These are phyloP conservation scores for Microtus ochrogaster DNA, from an alignment of 2,113 vertebrate genomes.

Conservation along the genomic window DNA sequence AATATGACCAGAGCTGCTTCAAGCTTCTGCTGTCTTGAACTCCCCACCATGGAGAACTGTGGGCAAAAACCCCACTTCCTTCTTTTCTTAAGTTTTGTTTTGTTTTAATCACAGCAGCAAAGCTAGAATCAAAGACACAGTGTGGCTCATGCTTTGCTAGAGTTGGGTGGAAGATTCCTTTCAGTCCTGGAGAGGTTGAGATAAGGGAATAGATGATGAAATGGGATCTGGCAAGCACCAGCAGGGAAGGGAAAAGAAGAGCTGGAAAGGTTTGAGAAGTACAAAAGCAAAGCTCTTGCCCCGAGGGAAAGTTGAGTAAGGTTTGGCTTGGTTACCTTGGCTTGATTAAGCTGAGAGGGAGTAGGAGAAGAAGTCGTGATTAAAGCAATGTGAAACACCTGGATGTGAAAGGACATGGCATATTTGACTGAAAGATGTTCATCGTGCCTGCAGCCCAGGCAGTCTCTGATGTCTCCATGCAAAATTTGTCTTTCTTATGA, in stretches of 20 bases:
- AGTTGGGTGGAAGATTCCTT: slow-evolving; percentile 10
- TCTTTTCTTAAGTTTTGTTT: not conserved
- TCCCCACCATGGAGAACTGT: not conserved
- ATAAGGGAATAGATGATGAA: not conserved
- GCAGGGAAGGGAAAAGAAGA: not conserved
- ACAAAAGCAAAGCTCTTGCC: slow-evolving; percentile 9
- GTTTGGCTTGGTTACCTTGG: not conserved
- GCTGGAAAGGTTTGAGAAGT: not conserved
- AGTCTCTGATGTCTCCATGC: not conserved
- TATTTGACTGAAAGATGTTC: not conserved
- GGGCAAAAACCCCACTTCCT: not conserved
- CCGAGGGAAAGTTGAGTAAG: not conserved
- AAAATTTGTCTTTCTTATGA: slow-evolving; percentile 28
- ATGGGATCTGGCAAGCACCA: not conserved
- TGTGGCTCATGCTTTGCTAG: slow-evolving; percentile 15
- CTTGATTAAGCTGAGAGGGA: not conserved
- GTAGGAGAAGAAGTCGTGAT: not conserved
- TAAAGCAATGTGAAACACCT: not conserved
- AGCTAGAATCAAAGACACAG: not conserved
- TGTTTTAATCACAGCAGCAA: no score
- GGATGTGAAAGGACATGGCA: not conserved
- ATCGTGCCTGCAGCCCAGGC: not conserved
- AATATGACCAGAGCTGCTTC: not conserved
- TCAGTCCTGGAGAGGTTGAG: not conserved
- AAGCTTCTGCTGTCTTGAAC: not conserved